Percentiles rank a stretch among this genome's conserved stretches.
These are phyloP conservation scores for Myotis planiceps DNA, from an alignment of 2,797 vertebrate species.

Conservation along the genomic window DNA sequence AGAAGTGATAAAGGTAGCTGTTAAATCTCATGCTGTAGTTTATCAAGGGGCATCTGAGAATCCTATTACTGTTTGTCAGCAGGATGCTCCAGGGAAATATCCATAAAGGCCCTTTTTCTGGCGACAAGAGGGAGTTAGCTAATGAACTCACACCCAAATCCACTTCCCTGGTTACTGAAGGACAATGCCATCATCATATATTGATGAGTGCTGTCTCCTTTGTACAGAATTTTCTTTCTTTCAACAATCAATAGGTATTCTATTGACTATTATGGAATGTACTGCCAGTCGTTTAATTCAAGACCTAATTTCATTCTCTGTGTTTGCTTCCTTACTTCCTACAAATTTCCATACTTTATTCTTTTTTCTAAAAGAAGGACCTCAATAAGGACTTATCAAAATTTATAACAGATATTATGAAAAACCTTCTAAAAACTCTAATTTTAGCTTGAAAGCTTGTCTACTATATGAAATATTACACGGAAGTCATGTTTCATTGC, in stretches of 20 bases:
- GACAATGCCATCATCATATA: not conserved
- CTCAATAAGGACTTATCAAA: not conserved
- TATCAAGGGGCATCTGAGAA: not conserved
- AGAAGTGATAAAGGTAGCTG: not conserved
- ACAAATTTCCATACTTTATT: not conserved
- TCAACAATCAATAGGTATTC: not conserved
- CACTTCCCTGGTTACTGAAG: not conserved
- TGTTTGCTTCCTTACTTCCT: not conserved
- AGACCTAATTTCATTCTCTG: not conserved
- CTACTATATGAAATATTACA: not conserved
- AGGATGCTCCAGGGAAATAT: not conserved
- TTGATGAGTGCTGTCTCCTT: not conserved
- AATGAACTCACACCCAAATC: not conserved
- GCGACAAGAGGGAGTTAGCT: not conserved
- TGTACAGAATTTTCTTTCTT: constrained; percentile 14
- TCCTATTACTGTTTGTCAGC: not conserved
- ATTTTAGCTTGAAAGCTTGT: not conserved
- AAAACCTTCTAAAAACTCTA: not conserved
- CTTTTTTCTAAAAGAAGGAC: not conserved
- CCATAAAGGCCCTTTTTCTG: not conserved
- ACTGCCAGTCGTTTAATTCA: not conserved
- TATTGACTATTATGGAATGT: not conserved
- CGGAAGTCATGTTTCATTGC: not conserved
- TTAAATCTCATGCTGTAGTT: not conserved
- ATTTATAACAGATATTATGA: not conserved